Evolutionary conservation across 2,113 vertebrate species (phyloP).

Genomic region (Caracal caracal): DNA sequence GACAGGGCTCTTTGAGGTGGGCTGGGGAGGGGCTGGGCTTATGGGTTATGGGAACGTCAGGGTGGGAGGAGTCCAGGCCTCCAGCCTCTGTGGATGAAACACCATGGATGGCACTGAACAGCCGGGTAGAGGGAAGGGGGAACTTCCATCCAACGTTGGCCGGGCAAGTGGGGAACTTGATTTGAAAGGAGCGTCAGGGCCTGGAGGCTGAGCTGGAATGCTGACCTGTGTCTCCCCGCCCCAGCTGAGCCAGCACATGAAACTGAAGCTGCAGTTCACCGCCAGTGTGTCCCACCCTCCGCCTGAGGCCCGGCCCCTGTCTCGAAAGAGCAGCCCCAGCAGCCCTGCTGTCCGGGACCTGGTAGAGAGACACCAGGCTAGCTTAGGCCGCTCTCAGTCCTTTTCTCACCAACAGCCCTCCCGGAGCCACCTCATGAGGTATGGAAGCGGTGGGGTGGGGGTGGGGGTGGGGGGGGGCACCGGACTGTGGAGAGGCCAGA

Average conservation of each 20-base stretch:
- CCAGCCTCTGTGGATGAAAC: background rate
- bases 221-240: background rate
- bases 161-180: background rate
- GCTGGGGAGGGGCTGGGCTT: background rate
- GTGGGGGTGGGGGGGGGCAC: too few relatives aligned
- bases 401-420: conserved; percentile 97
- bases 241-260: conserved; percentile 96
- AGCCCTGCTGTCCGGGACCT: conserved; percentile 94
- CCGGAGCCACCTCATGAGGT: conserved; percentile 96
- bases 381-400: conserved; percentile 94
- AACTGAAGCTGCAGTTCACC: conserved; percentile 96
- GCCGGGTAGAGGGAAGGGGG: background rate
- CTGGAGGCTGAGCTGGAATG: background rate
- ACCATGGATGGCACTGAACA: background rate
- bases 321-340: conserved; percentile 93
- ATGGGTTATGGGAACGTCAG: background rate
- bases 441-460: background rate
- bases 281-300: conserved; percentile 92
- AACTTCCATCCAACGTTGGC: background rate
- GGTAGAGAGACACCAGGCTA: conserved; percentile 89
- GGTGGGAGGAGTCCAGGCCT: background rate
- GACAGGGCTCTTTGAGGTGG: conserved; percentile 94
- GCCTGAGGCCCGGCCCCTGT: conserved; percentile 91
- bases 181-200: background rate
- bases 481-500: background rate